Evolutionary conservation across 2,113 vertebrate genomes (phyloP).

Genomic region (Osmerus eperlanus): DNA sequence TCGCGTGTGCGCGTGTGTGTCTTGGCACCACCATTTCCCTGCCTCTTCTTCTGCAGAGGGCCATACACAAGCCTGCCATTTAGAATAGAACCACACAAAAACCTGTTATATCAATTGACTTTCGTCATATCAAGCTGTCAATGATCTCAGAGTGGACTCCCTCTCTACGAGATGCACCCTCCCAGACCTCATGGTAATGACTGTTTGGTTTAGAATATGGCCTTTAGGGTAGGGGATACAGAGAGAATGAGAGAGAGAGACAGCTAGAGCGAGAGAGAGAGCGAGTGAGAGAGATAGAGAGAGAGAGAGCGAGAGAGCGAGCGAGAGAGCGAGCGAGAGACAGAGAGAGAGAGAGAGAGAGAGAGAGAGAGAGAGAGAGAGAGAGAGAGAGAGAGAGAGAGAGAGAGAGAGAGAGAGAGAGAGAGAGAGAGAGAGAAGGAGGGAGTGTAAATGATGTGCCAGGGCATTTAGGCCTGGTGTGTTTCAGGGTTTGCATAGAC

Average conservation of each 20-base stretch:
- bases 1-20: slow-evolving; percentile 31
- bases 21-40: slow-evolving; percentile 54
- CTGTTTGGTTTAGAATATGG: slow-evolving; percentile 72
- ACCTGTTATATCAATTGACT: slow-evolving; percentile 86
- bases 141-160: slow-evolving; percentile 74
- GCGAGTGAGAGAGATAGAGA: not conserved
- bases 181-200: slow-evolving; percentile 74
- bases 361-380: slow-evolving; percentile 3
- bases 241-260: slow-evolving; percentile 10
- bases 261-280: slow-evolving; percentile 13
- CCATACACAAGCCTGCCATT: slow-evolving; percentile 73
- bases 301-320: slow-evolving; percentile 24
- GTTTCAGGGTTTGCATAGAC: slow-evolving; percentile 70
- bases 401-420: not conserved
- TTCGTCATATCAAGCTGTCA: slow-evolving; percentile 82
- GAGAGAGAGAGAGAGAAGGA: not conserved
- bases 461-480: slow-evolving; percentile 75
- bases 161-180: slow-evolving; percentile 49
- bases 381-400: slow-evolving; percentile 4
- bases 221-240: slow-evolving; percentile 48
- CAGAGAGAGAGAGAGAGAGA: slow-evolving; percentile 9
- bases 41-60: slow-evolving; percentile 52
- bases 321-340: not conserved
- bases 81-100: slow-evolving; percentile 77
- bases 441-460: slow-evolving; percentile 67